A percentile compares a stretch with the other conserved stretches of the same genome.
Conservation (phyloP, 2,797 vertebrate genomes). For the Botia kubotai region DNA sequence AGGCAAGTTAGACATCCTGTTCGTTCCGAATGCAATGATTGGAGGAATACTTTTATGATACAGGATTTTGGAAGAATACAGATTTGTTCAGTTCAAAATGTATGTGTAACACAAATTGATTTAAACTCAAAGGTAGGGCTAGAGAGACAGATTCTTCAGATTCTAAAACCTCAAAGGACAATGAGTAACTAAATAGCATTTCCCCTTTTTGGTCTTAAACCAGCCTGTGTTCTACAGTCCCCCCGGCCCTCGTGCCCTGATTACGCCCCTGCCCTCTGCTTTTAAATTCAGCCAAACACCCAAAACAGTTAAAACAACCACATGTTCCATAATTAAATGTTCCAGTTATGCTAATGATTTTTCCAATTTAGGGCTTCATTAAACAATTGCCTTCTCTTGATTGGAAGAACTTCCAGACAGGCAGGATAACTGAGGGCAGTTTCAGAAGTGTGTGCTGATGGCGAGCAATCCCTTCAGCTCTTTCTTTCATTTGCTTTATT, state of each 20-base stretch:
- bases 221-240: not conserved
- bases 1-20: too few relatives aligned
- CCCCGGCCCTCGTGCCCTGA: not conserved
- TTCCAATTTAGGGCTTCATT: conserved; percentile 53
- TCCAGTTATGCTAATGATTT: conserved; percentile 52
- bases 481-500: conserved; percentile 36
- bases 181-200: too few relatives aligned
- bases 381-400: conserved; percentile 53
- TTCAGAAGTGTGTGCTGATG: conserved; percentile 21
- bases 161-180: too few relatives aligned
- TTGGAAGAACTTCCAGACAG: conserved; percentile 40
- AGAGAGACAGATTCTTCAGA: too few relatives aligned
- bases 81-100: too few relatives aligned
- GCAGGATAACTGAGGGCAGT: conserved; percentile 49
- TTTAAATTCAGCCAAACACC: conserved; percentile 18
- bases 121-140: too few relatives aligned
- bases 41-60: too few relatives aligned
- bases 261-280: conserved; percentile 14
- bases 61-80: too few relatives aligned
- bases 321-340: conserved; percentile 53
- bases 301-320: conserved; percentile 39
- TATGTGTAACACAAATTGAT: too few relatives aligned
- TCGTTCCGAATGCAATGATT: too few relatives aligned
- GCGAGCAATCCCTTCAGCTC: conserved; percentile 34
- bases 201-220: not conserved